phyloP scores from a whole-genome alignment of 2,888 invertebrate species.

The Dryocosmus kuriphilus region DNA sequence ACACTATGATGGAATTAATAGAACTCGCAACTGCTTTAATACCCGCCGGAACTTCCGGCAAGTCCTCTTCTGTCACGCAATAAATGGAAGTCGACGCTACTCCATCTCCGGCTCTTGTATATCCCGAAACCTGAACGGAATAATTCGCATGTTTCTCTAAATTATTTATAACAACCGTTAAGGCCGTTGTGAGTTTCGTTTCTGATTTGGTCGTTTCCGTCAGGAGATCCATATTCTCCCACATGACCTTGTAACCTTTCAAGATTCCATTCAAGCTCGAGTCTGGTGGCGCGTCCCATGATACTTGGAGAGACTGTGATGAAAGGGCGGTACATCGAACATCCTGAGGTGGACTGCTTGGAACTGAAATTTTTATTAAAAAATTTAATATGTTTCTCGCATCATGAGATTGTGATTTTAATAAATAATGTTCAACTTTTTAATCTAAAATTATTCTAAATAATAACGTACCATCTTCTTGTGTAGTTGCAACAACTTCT shows the following conservation, averaged over 20 bases:
- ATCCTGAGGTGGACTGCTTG: slow-evolving; percentile 90
- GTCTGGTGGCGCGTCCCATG: slow-evolving; percentile 90
- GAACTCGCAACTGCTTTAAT: slow-evolving; percentile 94
- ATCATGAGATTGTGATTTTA: too few species aligned
- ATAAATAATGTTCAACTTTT: too few species aligned
- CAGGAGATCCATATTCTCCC: slow-evolving; percentile 74
- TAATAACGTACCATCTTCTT: slow-evolving; percentile 78
- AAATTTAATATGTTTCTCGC: too few species aligned
- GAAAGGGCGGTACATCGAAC: slow-evolving; percentile 89
- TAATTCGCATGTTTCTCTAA: slow-evolving; percentile 94
- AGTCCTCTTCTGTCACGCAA: slow-evolving; percentile 94
- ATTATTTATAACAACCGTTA: slow-evolving; percentile 86
- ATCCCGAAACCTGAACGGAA: slow-evolving; percentile 93
- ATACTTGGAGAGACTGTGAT: slow-evolving; percentile 90
- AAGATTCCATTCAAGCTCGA: slow-evolving; percentile 91
- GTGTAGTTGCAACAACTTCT: slow-evolving; percentile 79
- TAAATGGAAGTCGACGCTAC: slow-evolving; percentile 90
- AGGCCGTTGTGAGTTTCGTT: slow-evolving; percentile 84
- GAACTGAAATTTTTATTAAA: slow-evolving; percentile 81
- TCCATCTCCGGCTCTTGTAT: slow-evolving; percentile 93
- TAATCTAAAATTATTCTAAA: not conserved
- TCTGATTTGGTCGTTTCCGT: slow-evolving; percentile 74
- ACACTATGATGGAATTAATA: slow-evolving; percentile 90
- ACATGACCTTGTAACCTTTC: slow-evolving; percentile 89
- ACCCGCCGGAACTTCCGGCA: slow-evolving; percentile 92